phyloP scores from a whole-genome alignment of 2,797 vertebrate species.

The Buceros bicornis region DNA sequence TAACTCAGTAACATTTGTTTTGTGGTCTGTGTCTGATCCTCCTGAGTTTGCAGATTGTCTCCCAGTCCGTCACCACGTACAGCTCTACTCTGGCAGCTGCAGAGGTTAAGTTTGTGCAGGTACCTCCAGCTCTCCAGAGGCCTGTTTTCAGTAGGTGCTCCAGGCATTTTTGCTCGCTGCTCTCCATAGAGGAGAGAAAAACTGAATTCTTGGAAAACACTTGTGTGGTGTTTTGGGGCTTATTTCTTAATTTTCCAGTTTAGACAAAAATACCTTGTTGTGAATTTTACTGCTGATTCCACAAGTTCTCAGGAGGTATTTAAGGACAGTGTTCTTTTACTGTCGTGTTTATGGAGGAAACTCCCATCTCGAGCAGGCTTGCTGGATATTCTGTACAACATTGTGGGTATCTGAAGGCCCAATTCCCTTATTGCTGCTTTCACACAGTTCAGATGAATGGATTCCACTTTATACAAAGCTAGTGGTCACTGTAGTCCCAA shows the following conservation, averaged over 20 bases:
- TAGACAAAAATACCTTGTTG: not conserved
- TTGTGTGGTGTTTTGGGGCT: not conserved
- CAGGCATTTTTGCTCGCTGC: not conserved
- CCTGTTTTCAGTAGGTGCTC: not conserved
- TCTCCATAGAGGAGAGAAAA: not conserved
- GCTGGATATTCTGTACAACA: not conserved
- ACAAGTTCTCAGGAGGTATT: not conserved
- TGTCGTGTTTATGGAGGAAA: not conserved
- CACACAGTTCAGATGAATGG: not conserved
- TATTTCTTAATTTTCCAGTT: not conserved
- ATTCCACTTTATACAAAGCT: not conserved
- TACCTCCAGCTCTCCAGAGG: not conserved
- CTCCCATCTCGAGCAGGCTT: not conserved
- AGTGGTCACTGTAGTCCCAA: not conserved
- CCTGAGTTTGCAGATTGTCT: not conserved
- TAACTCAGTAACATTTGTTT: not conserved
- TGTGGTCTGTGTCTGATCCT: not conserved
- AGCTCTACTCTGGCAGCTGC: not conserved
- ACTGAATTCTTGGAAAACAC: not conserved
- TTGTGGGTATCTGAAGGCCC: not conserved
- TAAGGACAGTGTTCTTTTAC: not conserved
- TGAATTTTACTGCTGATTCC: not conserved
- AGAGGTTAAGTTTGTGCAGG: not conserved
- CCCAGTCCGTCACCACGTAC: not conserved
- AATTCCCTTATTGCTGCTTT: not conserved